Evolutionary conservation across 2,888 invertebrate species (phyloP).

Genomic region (Ceratothoa steindachneri): DNA sequence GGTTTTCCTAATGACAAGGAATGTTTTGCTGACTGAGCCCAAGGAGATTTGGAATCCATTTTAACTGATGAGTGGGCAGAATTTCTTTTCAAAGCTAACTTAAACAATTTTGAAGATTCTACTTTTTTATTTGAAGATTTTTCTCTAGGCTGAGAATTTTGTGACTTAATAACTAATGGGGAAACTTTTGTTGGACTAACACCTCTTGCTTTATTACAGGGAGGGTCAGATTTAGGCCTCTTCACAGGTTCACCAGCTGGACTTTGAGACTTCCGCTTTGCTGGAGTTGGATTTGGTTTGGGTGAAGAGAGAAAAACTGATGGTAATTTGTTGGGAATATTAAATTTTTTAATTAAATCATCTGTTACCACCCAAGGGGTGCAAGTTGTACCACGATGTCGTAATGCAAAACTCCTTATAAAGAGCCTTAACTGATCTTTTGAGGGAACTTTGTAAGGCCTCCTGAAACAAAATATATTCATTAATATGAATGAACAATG

Average conservation of each 20-base stretch:
- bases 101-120: neutral
- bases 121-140: neutral
- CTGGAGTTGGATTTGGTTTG: neutral
- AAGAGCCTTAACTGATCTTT: conserved; percentile 54
- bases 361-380: conserved; percentile 55
- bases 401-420: conserved; percentile 52
- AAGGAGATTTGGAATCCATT: neutral
- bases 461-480: conserved; percentile 21
- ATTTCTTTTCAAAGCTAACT: neutral
- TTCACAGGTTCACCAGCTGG: conserved; percentile 16
- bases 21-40: neutral
- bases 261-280: conserved; percentile 26
- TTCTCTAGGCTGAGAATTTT: neutral
- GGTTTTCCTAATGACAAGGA: neutral
- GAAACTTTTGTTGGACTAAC: neutral
- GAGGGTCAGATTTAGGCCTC: conserved; percentile 14
- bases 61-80: neutral
- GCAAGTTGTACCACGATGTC: conserved; percentile 51
- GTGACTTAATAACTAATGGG: neutral
- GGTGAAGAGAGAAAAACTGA: conserved; percentile 28
- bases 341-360: conserved; percentile 52
- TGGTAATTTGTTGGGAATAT: conserved; percentile 52
- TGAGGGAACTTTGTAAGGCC: conserved; percentile 48
- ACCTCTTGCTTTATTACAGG: neutral
- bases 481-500: no score